These are phyloP conservation scores for Ophioderma brevispina DNA, from an alignment of 35 echinoderm and acorn worm genomes.

Conservation along the genomic window DNA sequence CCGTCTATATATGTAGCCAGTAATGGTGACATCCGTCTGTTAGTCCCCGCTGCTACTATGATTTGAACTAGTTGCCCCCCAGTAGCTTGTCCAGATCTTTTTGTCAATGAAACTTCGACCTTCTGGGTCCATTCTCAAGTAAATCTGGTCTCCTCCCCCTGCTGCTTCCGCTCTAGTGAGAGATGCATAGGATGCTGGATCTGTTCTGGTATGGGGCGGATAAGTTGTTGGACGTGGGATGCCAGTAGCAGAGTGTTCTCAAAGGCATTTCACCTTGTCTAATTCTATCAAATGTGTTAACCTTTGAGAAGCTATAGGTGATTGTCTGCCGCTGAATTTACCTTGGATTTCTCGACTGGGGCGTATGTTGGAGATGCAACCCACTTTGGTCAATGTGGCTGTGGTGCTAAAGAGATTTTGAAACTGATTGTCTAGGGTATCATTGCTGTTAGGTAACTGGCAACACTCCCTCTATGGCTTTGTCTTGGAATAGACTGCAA, in stretches of 20 bases:
- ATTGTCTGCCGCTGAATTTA: not conserved
- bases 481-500: not conserved
- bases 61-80: too few relatives aligned
- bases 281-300: not conserved
- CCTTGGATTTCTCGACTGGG: not conserved
- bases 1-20: not conserved
- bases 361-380: conserved; percentile 12
- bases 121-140: conserved; percentile 22
- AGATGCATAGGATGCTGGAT: not conserved
- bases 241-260: not conserved
- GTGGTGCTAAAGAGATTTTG: conserved; percentile 43
- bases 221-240: not conserved
- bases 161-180: not conserved
- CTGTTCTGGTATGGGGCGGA: not conserved
- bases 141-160: not conserved
- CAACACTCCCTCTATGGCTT: not conserved
- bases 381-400: conserved; percentile 23
- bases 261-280: not conserved
- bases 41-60: not conserved
- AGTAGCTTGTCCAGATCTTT: not conserved
- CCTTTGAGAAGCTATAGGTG: not conserved
- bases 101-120: conserved; percentile 11
- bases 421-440: conserved; percentile 51
- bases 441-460: conserved; percentile 24
- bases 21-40: not conserved